Evolutionary conservation across 1,140 invertebrate genomes (phyloP).

Genomic region (Zaprionus ornatus): DNA sequence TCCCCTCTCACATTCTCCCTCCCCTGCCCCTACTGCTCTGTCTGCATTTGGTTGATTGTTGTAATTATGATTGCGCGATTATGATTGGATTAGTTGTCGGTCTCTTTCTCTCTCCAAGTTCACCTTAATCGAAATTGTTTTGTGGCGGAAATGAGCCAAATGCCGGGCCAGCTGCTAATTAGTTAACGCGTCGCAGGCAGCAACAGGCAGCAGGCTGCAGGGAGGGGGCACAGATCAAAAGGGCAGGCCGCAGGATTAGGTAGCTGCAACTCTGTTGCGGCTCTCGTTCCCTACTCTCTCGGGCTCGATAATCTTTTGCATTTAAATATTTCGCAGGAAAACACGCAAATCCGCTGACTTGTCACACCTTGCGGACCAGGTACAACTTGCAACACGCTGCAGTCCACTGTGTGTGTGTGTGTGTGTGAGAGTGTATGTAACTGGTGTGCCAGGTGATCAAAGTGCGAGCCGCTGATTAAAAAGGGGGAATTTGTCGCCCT

Average conservation of each 20-base stretch:
- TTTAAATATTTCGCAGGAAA: conserved; percentile 81
- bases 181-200: conserved; percentile 57
- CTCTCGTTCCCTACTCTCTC: neutral
- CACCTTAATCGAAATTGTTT: conserved; percentile 72
- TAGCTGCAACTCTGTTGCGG: conserved; percentile 22
- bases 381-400: conserved; percentile 50
- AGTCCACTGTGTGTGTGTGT: conserved; percentile 35
- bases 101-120: conserved; percentile 45
- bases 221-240: conserved; percentile 36
- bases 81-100: conserved; percentile 79
- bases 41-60: conserved; percentile 62
- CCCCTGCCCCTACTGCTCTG: neutral
- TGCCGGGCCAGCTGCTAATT: conserved; percentile 64
- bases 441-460: conserved; percentile 63
- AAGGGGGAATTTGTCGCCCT: conserved; percentile 80
- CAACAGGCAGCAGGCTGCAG: conserved; percentile 13
- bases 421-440: conserved; percentile 5
- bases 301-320: conserved; percentile 69
- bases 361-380: conserved; percentile 69
- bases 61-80: conserved; percentile 80
- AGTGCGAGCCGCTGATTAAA: conserved; percentile 78
- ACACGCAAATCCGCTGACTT: conserved; percentile 81
- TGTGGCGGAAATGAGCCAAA: conserved; percentile 59
- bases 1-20: conserved; percentile 1
- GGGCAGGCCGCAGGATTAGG: conserved; percentile 64